A percentile compares a stretch with the other conserved stretches of the same genome.
These are phyloP conservation scores for Hemitrygon akajei DNA, from an alignment of 2,797 vertebrate genomes.

Conservation along the genomic window DNA sequence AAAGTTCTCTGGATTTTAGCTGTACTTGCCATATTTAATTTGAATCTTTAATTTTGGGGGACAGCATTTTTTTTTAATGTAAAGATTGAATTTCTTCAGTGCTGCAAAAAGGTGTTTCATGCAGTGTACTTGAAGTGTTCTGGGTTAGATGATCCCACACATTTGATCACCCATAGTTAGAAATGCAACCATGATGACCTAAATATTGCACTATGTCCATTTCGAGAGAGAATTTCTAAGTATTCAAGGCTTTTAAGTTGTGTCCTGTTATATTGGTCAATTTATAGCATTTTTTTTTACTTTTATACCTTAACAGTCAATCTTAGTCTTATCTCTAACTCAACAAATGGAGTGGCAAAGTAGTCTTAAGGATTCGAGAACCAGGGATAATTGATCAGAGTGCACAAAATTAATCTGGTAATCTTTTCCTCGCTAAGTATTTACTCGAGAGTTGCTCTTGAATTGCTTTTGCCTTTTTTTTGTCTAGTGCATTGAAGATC, in stretches of 20 bases:
- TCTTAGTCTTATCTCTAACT: not conserved
- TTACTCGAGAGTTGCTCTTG: not conserved
- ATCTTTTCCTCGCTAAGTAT: not conserved
- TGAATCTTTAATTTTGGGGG: not conserved
- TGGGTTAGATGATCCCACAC: not conserved
- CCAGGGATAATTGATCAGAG: not conserved
- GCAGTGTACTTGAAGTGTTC: not conserved
- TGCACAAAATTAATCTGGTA: not conserved
- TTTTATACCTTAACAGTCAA: not conserved
- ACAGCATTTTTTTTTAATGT: not conserved
- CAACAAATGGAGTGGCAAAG: not conserved
- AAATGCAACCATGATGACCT: not conserved
- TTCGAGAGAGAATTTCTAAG: not conserved
- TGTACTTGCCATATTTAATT: not conserved
- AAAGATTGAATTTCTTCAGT: not conserved
- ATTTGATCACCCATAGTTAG: not conserved
- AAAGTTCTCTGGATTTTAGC: not conserved
- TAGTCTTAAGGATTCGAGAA: not conserved
- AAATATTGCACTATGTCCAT: not conserved
- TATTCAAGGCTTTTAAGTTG: not conserved
- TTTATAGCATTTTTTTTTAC: not conserved
- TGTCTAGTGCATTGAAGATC: not conserved
- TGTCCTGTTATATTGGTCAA: not conserved
- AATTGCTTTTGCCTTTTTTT: not conserved
- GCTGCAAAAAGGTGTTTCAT: not conserved